These are phyloP conservation scores for Drosophila ezoana DNA, from an alignment of 2,888 invertebrate genomes.

Conservation along the genomic window DNA sequence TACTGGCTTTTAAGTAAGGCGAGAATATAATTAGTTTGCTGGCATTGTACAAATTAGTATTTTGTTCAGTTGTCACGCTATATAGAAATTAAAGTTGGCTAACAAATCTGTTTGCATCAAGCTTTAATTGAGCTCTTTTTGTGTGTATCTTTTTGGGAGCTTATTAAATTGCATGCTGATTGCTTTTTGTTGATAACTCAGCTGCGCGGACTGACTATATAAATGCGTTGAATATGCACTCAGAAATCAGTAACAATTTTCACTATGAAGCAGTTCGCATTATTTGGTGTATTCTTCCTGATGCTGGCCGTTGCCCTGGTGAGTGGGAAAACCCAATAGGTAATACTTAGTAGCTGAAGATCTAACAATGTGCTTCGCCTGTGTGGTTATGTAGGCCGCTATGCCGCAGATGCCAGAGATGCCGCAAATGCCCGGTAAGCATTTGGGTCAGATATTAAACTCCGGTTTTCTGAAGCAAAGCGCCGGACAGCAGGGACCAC, in stretches of 20 bases:
- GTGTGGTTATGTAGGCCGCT: slow-evolving; percentile 6
- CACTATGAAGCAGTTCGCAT: slow-evolving; percentile 66
- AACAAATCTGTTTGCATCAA: slow-evolving; percentile 9
- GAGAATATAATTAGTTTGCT: slow-evolving; percentile 22
- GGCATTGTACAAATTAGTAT: slow-evolving; percentile 2
- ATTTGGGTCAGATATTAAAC: slow-evolving; percentile 20
- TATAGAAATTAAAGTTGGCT: slow-evolving; percentile 30
- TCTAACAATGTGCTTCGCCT: neutral
- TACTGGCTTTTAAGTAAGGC: neutral
- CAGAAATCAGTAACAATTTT: slow-evolving; percentile 40
- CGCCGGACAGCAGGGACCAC: slow-evolving; percentile 35
- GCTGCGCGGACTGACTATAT: slow-evolving; percentile 41
- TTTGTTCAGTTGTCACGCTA: slow-evolving; percentile 33
- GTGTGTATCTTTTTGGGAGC: slow-evolving; percentile 1
- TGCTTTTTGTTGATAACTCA: slow-evolving; percentile 6
- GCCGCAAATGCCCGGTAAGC: slow-evolving; percentile 19
- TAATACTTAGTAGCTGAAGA: neutral
- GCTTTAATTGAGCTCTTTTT: slow-evolving; percentile 29
- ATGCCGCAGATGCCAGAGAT: slow-evolving; percentile 22
- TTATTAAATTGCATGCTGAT: neutral
- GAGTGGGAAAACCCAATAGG: slow-evolving; percentile 23
- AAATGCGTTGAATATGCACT: slow-evolving; percentile 18
- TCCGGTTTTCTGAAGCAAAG: slow-evolving; percentile 32
- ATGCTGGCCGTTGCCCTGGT: slow-evolving; percentile 61
- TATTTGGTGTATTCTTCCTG: slow-evolving; percentile 58